phyloP scores from a whole-genome alignment of 2,888 invertebrate species.

The Philopedon plagiatum region DNA sequence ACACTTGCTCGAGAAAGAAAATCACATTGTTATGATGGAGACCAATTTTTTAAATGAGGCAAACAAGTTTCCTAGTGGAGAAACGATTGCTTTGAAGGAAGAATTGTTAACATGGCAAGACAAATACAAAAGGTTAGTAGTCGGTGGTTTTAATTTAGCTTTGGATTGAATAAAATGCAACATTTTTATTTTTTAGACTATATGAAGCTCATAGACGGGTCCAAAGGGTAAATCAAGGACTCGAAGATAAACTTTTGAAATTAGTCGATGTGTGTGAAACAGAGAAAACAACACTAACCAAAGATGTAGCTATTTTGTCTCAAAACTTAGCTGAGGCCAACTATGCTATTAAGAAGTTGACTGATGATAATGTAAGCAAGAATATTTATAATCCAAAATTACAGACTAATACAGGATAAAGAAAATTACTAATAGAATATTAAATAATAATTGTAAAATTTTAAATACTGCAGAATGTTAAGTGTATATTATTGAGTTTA shows the following conservation, averaged over 20 bases:
- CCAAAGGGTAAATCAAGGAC: slow-evolving; percentile 93
- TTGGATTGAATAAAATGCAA: not conserved
- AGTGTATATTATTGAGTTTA: not conserved
- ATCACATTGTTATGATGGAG: slow-evolving; percentile 89
- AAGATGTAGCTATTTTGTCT: slow-evolving; percentile 88
- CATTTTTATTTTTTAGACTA: slow-evolving; percentile 74
- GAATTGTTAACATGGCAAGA: slow-evolving; percentile 91
- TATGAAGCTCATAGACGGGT: slow-evolving; percentile 94
- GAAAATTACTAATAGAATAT: too few relatives aligned
- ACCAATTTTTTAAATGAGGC: slow-evolving; percentile 85
- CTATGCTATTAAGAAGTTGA: slow-evolving; percentile 85
- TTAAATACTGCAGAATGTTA: too few relatives aligned
- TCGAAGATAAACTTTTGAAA: slow-evolving; percentile 94
- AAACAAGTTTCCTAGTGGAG: slow-evolving; percentile 73
- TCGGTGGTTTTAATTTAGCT: too few relatives aligned
- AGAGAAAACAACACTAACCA: slow-evolving; percentile 88
- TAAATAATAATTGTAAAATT: too few relatives aligned
- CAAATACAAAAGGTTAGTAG: slow-evolving; percentile 85
- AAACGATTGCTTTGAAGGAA: slow-evolving; percentile 84
- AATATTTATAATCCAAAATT: too few relatives aligned
- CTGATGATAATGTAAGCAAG: slow-evolving; percentile 90
- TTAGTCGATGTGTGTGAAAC: slow-evolving; percentile 93
- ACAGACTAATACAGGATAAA: too few relatives aligned
- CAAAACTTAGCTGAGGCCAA: slow-evolving; percentile 88
- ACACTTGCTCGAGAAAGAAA: slow-evolving; percentile 84